phyloP scores from a whole-genome alignment of 2,797 vertebrate genomes.

The Phaenicophaeus curvirostris region DNA sequence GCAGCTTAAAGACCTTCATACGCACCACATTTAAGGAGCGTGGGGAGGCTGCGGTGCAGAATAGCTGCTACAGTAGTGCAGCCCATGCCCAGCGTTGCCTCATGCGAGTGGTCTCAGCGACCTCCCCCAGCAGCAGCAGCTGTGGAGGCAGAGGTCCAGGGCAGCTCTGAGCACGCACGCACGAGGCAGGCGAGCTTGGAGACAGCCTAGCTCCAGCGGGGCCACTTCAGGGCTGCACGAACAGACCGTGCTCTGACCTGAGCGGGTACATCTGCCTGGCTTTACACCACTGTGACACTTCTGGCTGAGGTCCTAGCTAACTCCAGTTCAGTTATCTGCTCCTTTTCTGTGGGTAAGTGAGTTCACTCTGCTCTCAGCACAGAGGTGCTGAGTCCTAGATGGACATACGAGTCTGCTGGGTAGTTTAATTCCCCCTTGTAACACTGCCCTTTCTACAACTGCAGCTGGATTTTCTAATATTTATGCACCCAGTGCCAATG shows the following conservation, averaged over 20 bases:
- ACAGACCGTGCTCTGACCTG: accelerated
- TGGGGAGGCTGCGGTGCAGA: neutral
- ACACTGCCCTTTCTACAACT: neutral
- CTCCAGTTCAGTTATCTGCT: accelerated
- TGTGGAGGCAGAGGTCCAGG: neutral
- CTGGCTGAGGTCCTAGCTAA: neutral
- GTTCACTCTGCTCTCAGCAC: neutral
- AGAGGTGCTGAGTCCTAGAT: neutral
- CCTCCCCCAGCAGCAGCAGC: neutral
- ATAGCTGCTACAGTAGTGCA: neutral
- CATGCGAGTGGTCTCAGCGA: accelerated
- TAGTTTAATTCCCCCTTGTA: neutral
- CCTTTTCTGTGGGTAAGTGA: neutral
- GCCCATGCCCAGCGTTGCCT: neutral
- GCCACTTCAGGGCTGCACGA: neutral
- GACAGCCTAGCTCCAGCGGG: neutral
- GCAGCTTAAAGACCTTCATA: neutral
- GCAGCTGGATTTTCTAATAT: neutral
- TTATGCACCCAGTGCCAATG: neutral
- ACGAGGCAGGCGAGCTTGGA: accelerated
- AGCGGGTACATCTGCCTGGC: accelerated
- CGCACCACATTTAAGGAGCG: accelerated
- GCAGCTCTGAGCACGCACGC: neutral
- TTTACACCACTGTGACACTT: neutral
- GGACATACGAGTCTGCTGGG: neutral